phyloP scores from a whole-genome alignment of 2,888 invertebrate genomes.

The Hemaris fuciformis region DNA sequence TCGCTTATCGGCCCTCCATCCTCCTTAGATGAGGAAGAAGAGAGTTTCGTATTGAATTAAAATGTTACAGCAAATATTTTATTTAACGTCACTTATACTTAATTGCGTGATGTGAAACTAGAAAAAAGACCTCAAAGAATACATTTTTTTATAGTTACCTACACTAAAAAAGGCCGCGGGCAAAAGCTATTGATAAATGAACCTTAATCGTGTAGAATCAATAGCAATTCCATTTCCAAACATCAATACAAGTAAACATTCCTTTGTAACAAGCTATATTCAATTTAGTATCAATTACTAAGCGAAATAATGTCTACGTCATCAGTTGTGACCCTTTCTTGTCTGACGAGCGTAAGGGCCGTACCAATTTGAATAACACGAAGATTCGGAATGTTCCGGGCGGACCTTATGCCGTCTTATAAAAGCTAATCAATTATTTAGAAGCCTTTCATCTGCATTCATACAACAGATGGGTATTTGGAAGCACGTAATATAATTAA shows the following conservation, averaged over 20 bases:
- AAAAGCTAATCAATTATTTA: conserved; percentile 66
- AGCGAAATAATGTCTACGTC: conserved; percentile 23
- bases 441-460: conserved; percentile 54
- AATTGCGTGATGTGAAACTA: no score
- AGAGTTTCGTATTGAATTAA: no score
- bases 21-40: no score
- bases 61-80: no score
- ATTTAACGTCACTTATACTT: no score
- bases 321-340: conserved; percentile 37
- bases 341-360: conserved; percentile 48
- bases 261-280: background rate
- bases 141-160: no score
- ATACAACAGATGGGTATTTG: conserved; percentile 38
- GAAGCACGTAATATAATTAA: background rate
- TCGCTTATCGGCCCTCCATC: no score
- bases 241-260: background rate
- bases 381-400: conserved; percentile 40
- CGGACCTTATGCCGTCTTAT: conserved; percentile 47
- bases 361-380: conserved; percentile 61
- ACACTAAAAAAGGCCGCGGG: no score
- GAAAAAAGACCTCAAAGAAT: no score
- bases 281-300: conserved; percentile 15
- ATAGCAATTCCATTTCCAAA: no score
- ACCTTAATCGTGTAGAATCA: no score
- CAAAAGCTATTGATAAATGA: no score